These are phyloP conservation scores for Eumacrocentrus americanus DNA, from an alignment of 2,888 invertebrate genomes.

Conservation along the genomic window DNA sequence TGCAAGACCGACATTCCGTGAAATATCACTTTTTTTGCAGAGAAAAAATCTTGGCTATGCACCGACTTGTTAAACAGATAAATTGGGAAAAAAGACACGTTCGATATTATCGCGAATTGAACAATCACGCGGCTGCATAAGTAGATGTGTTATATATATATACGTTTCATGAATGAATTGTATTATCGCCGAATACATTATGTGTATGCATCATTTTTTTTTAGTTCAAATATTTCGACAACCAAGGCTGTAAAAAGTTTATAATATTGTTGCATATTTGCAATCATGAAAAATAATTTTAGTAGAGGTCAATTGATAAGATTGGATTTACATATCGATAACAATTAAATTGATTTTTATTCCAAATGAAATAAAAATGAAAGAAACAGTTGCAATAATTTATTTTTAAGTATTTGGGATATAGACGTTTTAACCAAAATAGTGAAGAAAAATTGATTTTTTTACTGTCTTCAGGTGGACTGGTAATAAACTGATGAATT, in stretches of 20 bases:
- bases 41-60: conserved; percentile 72
- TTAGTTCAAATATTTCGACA: not conserved
- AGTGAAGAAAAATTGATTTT: not conserved
- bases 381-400: not conserved
- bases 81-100: not conserved
- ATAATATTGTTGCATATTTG: not conserved
- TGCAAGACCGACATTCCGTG: conserved; percentile 79
- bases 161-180: not conserved
- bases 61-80: conserved; percentile 59
- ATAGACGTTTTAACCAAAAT: not conserved
- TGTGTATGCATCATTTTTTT: not conserved
- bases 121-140: conserved; percentile 1
- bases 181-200: not conserved
- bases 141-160: conserved; percentile 5
- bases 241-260: not conserved
- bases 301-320: not conserved
- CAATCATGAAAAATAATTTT: not conserved
- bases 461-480: not conserved
- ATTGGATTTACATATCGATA: conserved; percentile 4
- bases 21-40: conserved; percentile 82
- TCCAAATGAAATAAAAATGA: not conserved
- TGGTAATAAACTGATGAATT: no score
- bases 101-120: conserved; percentile 12
- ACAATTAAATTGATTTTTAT: no score
- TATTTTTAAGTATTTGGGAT: not conserved